These are phyloP conservation scores for Antechinus flavipes DNA, from an alignment of 2,113 vertebrate species.

Conservation along the genomic window DNA sequence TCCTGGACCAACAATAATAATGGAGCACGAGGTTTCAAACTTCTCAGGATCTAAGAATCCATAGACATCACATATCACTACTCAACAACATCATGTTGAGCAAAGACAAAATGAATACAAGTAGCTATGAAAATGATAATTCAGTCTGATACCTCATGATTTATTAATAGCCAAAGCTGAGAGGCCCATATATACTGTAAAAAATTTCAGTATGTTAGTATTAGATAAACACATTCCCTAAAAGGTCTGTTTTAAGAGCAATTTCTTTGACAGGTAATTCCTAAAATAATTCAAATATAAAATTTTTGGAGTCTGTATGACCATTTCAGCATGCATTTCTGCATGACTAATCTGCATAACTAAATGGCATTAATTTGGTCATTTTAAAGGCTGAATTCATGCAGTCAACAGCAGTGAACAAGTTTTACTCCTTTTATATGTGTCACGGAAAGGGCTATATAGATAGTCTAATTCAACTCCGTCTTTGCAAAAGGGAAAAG, in stretches of 20 bases:
- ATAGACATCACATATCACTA: neutral
- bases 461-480: neutral
- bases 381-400: slow-evolving; percentile 8
- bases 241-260: slow-evolving; percentile 29
- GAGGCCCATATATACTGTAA: slow-evolving; percentile 15
- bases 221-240: neutral
- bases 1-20: neutral
- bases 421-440: slow-evolving; percentile 4
- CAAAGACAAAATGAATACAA: neutral
- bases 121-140: neutral
- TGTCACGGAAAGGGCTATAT: neutral
- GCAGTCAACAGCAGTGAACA: slow-evolving; percentile 12
- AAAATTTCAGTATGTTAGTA: slow-evolving; percentile 17
- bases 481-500: neutral
- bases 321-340: neutral
- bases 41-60: neutral
- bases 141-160: neutral
- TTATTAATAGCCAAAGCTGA: slow-evolving; percentile 21
- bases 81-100: neutral
- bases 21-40: neutral
- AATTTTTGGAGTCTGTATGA: slow-evolving; percentile 42
- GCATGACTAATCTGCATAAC: neutral
- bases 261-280: slow-evolving; percentile 46
- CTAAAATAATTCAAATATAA: slow-evolving; percentile 60
- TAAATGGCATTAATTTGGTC: neutral